Percentiles rank a stretch among this genome's conserved stretches.
Conservation (phyloP, 2,797 vertebrate species). For the Argya squamiceps region DNA sequence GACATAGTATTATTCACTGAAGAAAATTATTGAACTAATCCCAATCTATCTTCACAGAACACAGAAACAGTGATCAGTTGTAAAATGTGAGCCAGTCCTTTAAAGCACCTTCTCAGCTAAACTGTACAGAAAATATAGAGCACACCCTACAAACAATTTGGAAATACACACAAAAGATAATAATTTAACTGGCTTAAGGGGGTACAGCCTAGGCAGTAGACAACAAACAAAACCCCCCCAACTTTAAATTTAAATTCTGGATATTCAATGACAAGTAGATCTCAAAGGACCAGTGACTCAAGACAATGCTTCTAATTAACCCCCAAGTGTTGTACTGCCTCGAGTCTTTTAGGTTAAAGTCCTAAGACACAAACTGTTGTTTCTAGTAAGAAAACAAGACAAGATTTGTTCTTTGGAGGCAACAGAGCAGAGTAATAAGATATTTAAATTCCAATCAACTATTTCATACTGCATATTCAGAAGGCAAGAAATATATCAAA, state of each 20-base stretch:
- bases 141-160: not conserved
- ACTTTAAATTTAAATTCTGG: not conserved
- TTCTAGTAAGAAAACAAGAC: not conserved
- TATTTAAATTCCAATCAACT: not conserved
- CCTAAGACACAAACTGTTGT: not conserved
- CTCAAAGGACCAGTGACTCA: not conserved
- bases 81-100: not conserved
- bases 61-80: not conserved
- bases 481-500: not conserved
- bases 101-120: not conserved
- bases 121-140: not conserved
- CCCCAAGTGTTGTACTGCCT: not conserved
- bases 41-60: not conserved
- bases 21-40: not conserved
- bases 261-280: not conserved
- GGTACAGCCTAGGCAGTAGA: not conserved
- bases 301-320: not conserved
- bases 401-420: not conserved
- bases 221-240: rapidly evolving
- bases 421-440: not conserved
- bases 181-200: not conserved
- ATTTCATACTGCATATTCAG: not conserved
- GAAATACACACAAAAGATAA: not conserved
- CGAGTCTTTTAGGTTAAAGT: not conserved
- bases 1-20: not conserved